Base-by-base conservation (phyloP, 2,797 vertebrate genomes). In the Gobio occitaniae region DNA sequence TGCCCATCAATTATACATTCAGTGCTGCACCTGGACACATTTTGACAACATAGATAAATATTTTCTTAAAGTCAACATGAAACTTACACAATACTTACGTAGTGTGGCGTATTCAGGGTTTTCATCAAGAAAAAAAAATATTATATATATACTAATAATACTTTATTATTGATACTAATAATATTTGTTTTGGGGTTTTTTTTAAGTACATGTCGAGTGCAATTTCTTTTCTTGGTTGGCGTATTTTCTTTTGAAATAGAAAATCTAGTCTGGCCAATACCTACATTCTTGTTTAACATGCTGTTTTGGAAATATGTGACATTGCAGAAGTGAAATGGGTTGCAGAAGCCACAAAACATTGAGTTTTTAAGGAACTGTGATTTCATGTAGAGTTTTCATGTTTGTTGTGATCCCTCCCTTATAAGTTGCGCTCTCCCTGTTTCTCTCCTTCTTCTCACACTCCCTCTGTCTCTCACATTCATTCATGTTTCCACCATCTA, bases 401-500 rank as follows among this genome's bases (percentile, higher is more conserved):
- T 61, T 21, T 56, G 16, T 78, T 66, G 71, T 25, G 72, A 52
- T 78, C 9, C 38, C 68, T 25, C 15, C 36, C 5, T 29, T 17
- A 56, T 32, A 17, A 54, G 2, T 25, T 52, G 25, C 2, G 15
- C 75, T 41, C 32, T 36, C 2, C 16, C 38, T 63, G 15, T 56
- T 61, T 75, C 44, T 83, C 41, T 78, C 32, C 15, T 77, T 75
- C 52, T 63, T 75, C 52, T 63, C 61, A 29, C 52, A 80, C 66
- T 76, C 71, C 80, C 36, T 17, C 63, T 68, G 65, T 36, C 77
- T 32, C 44, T 17, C 19, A 80, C 69, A 38, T 63, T 80, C 52
- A 84, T 50, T 25, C 66, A 78, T 54, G 48, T 84, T 80, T 59
- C 52, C 69, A 54, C 85, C 74, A 19, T 70, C 52, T 61, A 36